Conservation (phyloP, 2,113 vertebrate genomes). For the Ploceus nigricollis region DNA sequence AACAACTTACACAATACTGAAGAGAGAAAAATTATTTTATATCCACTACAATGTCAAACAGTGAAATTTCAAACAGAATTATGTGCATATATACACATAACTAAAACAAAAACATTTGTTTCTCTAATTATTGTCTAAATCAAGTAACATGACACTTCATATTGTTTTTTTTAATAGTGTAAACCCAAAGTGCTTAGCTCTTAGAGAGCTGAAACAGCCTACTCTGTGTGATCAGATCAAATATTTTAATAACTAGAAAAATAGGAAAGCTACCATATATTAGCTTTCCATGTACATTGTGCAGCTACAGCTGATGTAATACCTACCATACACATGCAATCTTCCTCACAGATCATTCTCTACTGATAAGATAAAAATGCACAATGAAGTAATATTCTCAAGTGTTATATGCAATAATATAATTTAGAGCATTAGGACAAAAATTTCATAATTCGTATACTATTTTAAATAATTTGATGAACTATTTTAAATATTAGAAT, state of each 20-base stretch:
- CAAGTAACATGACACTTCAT: neutral
- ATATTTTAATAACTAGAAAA: neutral
- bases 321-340: neutral
- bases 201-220: neutral
- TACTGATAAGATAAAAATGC: neutral
- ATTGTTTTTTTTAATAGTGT: neutral
- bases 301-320: neutral
- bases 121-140: neutral
- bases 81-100: neutral
- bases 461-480: neutral
- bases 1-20: neutral
- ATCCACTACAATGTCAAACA: neutral
- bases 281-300: neutral
- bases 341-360: neutral
- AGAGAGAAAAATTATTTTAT: neutral
- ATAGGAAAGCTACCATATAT: neutral
- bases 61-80: neutral
- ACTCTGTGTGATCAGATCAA: neutral
- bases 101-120: neutral
- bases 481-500: neutral
- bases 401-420: neutral
- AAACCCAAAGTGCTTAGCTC: neutral
- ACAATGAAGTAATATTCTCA: neutral
- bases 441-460: neutral
- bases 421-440: neutral